These are phyloP conservation scores for Bibio marci DNA, from an alignment of 2,888 invertebrate genomes.

Conservation along the genomic window DNA sequence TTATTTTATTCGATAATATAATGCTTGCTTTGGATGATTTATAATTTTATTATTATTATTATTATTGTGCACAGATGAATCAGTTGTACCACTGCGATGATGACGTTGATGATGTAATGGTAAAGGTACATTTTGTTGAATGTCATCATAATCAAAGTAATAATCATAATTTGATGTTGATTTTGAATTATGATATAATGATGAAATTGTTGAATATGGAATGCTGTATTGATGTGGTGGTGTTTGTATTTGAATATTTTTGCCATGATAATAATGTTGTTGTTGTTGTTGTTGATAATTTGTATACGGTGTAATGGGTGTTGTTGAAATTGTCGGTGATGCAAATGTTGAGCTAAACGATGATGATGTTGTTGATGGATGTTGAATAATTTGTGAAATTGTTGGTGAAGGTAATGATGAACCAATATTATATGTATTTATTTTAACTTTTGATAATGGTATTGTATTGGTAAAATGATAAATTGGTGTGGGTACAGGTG, in stretches of 20 bases:
- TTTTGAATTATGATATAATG: neutral
- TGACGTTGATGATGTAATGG: too few relatives aligned
- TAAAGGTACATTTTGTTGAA: too few relatives aligned
- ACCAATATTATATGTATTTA: neutral
- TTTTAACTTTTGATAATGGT: neutral
- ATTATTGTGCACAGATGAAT: neutral
- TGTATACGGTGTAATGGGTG: neutral
- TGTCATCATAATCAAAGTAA: conserved; percentile 1
- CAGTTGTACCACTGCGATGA: too few relatives aligned
- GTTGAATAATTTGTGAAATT: too few relatives aligned
- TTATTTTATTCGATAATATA: neutral
- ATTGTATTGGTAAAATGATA: neutral
- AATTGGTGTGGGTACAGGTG: neutral
- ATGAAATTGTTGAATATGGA: neutral
- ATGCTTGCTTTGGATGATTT: neutral
- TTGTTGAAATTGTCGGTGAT: neutral
- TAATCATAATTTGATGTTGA: conserved; percentile 1
- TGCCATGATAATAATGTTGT: too few relatives aligned
- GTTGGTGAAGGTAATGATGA: neutral
- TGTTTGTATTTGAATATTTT: too few relatives aligned
- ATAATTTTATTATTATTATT: neutral
- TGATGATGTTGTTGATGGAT: neutral
- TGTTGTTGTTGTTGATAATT: neutral
- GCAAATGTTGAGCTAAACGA: neutral
- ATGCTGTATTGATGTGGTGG: too few relatives aligned